These are phyloP conservation scores for Rhopalosiphum padi DNA, from an alignment of 1,140 invertebrate genomes.

Conservation along the genomic window DNA sequence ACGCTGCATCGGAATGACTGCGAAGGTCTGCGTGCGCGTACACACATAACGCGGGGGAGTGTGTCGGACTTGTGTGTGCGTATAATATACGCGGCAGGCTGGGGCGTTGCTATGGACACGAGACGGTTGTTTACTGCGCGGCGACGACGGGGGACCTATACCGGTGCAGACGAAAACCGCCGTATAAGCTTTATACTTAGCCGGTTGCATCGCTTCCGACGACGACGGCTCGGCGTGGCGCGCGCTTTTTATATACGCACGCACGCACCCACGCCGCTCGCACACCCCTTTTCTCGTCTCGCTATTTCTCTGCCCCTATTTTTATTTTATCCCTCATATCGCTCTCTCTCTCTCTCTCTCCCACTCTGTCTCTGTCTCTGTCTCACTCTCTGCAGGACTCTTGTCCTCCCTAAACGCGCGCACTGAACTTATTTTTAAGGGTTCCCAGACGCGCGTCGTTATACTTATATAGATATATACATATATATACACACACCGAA, in stretches of 20 bases:
- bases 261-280: not conserved
- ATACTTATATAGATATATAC: not conserved
- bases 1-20: slow-evolving; percentile 44
- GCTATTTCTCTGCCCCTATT: slow-evolving; percentile 19
- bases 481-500: not conserved
- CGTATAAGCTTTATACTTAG: not conserved
- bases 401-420: not conserved
- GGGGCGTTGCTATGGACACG: slow-evolving; percentile 56
- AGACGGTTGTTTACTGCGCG: slow-evolving; percentile 49
- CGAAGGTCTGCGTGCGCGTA: slow-evolving; percentile 17
- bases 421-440: slow-evolving; percentile 22
- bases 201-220: slow-evolving; percentile 43
- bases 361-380: no score
- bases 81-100: not conserved
- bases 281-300: not conserved
- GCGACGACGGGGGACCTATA: not conserved
- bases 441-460: not conserved
- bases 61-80: not conserved
- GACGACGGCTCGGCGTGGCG: not conserved
- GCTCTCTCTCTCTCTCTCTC: not conserved
- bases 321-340: not conserved
- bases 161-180: slow-evolving; percentile 29
- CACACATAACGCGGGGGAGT: not conserved
- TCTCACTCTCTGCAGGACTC: not conserved
- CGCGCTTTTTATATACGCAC: slow-evolving; percentile 16